Evolutionary conservation across 2,797 vertebrate species (phyloP).

Genomic region (Dromococcyx pavoninus): DNA sequence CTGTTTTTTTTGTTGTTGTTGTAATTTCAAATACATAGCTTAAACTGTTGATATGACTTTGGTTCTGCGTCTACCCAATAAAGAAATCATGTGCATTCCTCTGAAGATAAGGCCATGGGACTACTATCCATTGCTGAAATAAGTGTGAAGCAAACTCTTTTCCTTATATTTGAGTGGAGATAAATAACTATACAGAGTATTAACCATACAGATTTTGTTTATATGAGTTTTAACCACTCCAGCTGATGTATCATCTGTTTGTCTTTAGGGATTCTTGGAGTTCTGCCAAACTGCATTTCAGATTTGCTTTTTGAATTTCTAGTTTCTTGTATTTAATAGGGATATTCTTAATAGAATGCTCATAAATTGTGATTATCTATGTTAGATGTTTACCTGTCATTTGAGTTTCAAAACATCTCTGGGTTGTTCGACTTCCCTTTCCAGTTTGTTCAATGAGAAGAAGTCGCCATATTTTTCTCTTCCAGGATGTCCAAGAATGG

Average conservation of each 20-base stretch:
- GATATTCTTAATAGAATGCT: not conserved
- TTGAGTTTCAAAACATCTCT: not conserved
- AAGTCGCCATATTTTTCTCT: not conserved
- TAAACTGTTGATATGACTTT: not conserved
- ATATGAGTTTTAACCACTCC: too few relatives aligned
- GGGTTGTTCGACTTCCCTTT: not conserved
- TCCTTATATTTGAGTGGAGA: not conserved
- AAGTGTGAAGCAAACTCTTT: not conserved
- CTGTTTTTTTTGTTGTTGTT: not conserved
- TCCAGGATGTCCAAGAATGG: not conserved
- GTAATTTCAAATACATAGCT: not conserved
- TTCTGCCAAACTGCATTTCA: not conserved
- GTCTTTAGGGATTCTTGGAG: not conserved
- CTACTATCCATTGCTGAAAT: not conserved
- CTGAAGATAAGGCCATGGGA: not conserved
- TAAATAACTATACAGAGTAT: not conserved
- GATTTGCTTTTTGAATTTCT: not conserved
- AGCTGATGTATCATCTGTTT: conserved; percentile 9
- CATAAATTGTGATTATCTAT: not conserved
- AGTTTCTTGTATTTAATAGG: not conserved
- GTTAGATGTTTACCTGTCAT: not conserved
- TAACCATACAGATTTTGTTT: too few relatives aligned
- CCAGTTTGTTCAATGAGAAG: not conserved
- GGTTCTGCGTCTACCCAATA: not conserved
- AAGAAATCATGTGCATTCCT: not conserved